Conservation (phyloP, 2,113 vertebrate genomes). For the Calcarius ornatus region DNA sequence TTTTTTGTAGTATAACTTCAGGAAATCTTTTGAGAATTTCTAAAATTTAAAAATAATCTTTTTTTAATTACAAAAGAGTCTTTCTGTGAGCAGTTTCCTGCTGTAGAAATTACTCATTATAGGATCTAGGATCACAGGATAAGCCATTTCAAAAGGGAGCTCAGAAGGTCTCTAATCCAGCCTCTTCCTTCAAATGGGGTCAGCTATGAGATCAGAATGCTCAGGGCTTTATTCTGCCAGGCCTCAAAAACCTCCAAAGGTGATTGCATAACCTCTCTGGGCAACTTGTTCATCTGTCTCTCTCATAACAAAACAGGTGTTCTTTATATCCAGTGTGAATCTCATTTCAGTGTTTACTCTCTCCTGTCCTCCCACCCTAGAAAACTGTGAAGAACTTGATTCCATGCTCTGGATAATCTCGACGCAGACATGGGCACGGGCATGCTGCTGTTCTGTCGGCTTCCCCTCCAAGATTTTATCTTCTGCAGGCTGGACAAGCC, state of each 20-base stretch:
- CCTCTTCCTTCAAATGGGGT: neutral
- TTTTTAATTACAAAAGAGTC: neutral
- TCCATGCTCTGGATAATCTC: neutral
- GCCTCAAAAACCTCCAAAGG: neutral
- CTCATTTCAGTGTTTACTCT: neutral
- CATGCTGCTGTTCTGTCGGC: neutral
- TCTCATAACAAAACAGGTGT: neutral
- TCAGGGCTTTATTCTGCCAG: neutral
- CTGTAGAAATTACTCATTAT: neutral
- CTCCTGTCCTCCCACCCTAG: neutral
- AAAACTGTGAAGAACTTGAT: neutral
- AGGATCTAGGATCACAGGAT: neutral
- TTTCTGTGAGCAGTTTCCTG: neutral
- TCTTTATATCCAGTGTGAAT: neutral
- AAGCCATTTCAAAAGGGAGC: neutral
- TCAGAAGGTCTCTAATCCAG: neutral
- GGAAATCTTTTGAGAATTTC: neutral
- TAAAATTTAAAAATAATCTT: neutral
- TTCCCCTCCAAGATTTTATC: neutral
- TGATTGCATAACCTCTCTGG: neutral
- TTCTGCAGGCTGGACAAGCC: neutral
- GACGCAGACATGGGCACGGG: fast-evolving
- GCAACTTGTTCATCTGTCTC: neutral
- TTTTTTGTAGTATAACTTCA: neutral
- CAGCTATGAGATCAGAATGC: neutral